phyloP scores from a whole-genome alignment of 2,888 invertebrate genomes.

The Lasioglossum zephyrum region DNA sequence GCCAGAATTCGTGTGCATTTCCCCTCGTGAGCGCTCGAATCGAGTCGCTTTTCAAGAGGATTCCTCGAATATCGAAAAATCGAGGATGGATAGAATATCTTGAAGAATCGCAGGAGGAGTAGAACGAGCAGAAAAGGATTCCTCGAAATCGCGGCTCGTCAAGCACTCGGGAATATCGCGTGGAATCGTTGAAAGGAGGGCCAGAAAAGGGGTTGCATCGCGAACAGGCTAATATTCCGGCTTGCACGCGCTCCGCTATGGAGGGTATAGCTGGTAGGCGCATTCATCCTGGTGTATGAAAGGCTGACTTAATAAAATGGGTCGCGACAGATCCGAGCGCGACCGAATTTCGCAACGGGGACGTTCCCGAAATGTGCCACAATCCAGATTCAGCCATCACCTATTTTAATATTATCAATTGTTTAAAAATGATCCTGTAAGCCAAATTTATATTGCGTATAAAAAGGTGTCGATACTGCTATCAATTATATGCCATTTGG shows the following conservation, averaged over 20 bases:
- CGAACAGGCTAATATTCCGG: slow-evolving; percentile 38
- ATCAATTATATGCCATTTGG: no score
- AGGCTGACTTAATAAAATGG: slow-evolving; percentile 41
- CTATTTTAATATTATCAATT: no score
- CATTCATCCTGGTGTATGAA: slow-evolving; percentile 14
- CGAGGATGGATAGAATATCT: slow-evolving; percentile 28
- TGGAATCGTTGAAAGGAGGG: slow-evolving; percentile 48
- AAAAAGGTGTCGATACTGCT: no score
- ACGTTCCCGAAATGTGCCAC: background rate
- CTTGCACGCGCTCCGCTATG: background rate
- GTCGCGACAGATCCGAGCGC: slow-evolving; percentile 12
- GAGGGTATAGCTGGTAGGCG: background rate
- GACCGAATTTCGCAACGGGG: slow-evolving; percentile 30
- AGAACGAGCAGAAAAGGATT: background rate
- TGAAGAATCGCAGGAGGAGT: background rate
- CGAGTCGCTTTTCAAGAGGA: slow-evolving; percentile 12
- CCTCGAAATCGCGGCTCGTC: slow-evolving; percentile 19
- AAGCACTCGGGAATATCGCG: slow-evolving; percentile 32
- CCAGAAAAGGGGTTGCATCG: slow-evolving; percentile 11
- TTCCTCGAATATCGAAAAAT: slow-evolving; percentile 57
- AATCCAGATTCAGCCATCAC: no score
- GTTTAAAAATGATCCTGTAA: no score
- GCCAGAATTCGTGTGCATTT: slow-evolving; percentile 22
- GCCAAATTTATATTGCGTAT: no score
- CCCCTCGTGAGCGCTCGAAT: background rate